Percentiles rank a stretch among this genome's conserved stretches.
phyloP scores from a whole-genome alignment of 2,113 vertebrate species.

The Corythornis cristatus region DNA sequence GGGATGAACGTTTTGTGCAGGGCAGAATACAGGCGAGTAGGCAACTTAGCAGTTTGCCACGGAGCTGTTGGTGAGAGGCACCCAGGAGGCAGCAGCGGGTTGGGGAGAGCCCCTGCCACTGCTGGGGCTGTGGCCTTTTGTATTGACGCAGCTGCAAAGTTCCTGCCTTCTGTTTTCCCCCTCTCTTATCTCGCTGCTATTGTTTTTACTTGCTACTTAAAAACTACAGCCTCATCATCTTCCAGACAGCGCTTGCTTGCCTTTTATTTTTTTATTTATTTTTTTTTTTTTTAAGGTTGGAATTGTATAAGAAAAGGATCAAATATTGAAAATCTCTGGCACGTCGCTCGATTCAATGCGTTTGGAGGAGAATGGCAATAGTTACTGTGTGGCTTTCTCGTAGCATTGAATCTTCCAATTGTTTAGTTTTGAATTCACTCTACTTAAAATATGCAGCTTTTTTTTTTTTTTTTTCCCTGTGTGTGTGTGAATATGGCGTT shows the following conservation, averaged over 20 bases:
- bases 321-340: slow-evolving; percentile 48
- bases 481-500: slow-evolving; percentile 67
- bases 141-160: slow-evolving; percentile 10
- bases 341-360: slow-evolving; percentile 52
- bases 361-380: slow-evolving; percentile 52
- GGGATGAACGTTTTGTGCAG: slow-evolving; percentile 49
- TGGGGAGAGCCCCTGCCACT: not conserved
- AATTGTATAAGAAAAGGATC: slow-evolving; percentile 27
- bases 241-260: not conserved
- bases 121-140: not conserved
- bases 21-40: slow-evolving; percentile 1
- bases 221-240: slow-evolving; percentile 44
- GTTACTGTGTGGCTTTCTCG: slow-evolving; percentile 43
- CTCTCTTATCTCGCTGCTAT: slow-evolving; percentile 47
- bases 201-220: slow-evolving; percentile 63
- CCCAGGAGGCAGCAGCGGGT: not conserved
- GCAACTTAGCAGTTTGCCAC: slow-evolving; percentile 1
- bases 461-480: slow-evolving; percentile 8
- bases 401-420: slow-evolving; percentile 59
- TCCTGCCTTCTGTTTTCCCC: slow-evolving; percentile 12
- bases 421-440: slow-evolving; percentile 53
- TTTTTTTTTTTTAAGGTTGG: not conserved
- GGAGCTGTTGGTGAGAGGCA: not conserved
- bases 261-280: not conserved
- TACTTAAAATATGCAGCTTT: slow-evolving; percentile 63